A percentile compares a stretch with the other conserved stretches of the same genome.
phyloP scores from a whole-genome alignment of 2,797 vertebrate genomes.

The Sparidentex hasta region DNA sequence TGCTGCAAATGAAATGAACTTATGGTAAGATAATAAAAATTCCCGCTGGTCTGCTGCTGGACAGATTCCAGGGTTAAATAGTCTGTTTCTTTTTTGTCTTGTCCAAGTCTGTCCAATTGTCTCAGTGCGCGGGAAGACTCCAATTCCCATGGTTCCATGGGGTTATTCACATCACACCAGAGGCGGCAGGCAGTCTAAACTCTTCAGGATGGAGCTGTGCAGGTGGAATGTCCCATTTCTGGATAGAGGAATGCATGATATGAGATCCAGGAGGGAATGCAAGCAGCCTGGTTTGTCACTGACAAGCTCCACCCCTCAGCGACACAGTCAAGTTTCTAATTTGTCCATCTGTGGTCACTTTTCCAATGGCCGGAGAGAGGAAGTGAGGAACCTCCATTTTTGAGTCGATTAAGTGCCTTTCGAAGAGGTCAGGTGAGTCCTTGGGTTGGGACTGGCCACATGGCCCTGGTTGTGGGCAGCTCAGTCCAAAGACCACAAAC shows the following conservation, averaged over 20 bases:
- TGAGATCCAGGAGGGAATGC: slow-evolving; percentile 72
- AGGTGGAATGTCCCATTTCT: slow-evolving; percentile 68
- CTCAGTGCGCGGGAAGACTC: slow-evolving; percentile 87
- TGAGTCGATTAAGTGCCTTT: slow-evolving; percentile 74
- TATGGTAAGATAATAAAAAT: slow-evolving; percentile 75
- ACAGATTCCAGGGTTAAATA: slow-evolving; percentile 77
- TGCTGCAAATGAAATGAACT: slow-evolving; percentile 85
- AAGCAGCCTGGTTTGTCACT: slow-evolving; percentile 68
- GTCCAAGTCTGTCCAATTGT: slow-evolving; percentile 83
- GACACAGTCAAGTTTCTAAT: slow-evolving; percentile 71
- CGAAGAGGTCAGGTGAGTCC: slow-evolving; percentile 74
- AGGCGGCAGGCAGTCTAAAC: slow-evolving; percentile 74
- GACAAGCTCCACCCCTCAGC: slow-evolving; percentile 69
- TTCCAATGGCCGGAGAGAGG: slow-evolving; percentile 51
- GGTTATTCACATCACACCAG: slow-evolving; percentile 73
- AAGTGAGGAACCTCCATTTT: slow-evolving; percentile 49
- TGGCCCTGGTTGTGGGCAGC: slow-evolving; percentile 46
- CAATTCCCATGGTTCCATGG: slow-evolving; percentile 84
- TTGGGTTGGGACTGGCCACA: slow-evolving; percentile 62
- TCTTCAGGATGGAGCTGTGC: slow-evolving; percentile 71
- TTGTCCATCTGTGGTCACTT: slow-evolving; percentile 68
- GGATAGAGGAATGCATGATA: slow-evolving; percentile 84
- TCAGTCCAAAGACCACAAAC: slow-evolving; percentile 71
- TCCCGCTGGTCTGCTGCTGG: slow-evolving; percentile 76
- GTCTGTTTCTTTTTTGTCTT: slow-evolving; percentile 71